Evolutionary conservation across 2,113 vertebrate genomes (phyloP).

Genomic region (Cheilinus undulatus): DNA sequence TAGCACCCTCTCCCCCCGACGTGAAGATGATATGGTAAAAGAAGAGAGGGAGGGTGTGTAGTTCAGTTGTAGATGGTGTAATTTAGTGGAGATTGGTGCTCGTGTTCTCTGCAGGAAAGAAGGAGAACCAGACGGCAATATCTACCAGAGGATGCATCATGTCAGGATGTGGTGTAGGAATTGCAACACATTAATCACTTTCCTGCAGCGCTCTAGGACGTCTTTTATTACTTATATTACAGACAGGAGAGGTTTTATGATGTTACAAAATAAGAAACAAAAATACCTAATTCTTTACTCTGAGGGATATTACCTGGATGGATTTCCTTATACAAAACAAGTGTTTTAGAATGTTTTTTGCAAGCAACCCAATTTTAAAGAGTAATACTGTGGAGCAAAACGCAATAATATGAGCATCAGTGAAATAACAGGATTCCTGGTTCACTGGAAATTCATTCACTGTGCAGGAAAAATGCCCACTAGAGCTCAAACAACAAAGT

Average conservation of each 20-base stretch:
- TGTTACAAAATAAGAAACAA: slow-evolving; percentile 18
- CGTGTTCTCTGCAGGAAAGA: slow-evolving; percentile 40
- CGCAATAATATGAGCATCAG: slow-evolving; percentile 14
- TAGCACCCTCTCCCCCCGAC: slow-evolving; percentile 39
- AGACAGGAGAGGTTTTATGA: slow-evolving; percentile 23
- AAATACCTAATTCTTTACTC: slow-evolving; percentile 13
- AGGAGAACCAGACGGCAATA: slow-evolving; percentile 50
- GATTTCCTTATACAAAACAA: slow-evolving; percentile 6
- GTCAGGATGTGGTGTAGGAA: slow-evolving; percentile 53
- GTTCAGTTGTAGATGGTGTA: slow-evolving; percentile 75
- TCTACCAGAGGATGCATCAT: slow-evolving; percentile 32
- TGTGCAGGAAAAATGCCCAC: slow-evolving; percentile 15
- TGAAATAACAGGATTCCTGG: slow-evolving; percentile 19
- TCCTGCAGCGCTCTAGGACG: slow-evolving; percentile 38
- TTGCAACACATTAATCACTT: slow-evolving; percentile 50
- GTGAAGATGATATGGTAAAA: slow-evolving; percentile 81
- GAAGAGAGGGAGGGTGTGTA: slow-evolving; percentile 76
- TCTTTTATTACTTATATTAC: slow-evolving; percentile 34
- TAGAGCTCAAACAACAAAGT: slow-evolving; percentile 27
- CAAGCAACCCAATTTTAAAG: slow-evolving; percentile 16
- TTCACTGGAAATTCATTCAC: slow-evolving; percentile 23
- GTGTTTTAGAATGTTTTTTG: not conserved
- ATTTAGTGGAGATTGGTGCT: slow-evolving; percentile 48
- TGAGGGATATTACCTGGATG: slow-evolving; percentile 15
- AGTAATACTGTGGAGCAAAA: slow-evolving; percentile 17